phyloP scores from a whole-genome alignment of 2,888 invertebrate species.

The Odontothrips loti region DNA sequence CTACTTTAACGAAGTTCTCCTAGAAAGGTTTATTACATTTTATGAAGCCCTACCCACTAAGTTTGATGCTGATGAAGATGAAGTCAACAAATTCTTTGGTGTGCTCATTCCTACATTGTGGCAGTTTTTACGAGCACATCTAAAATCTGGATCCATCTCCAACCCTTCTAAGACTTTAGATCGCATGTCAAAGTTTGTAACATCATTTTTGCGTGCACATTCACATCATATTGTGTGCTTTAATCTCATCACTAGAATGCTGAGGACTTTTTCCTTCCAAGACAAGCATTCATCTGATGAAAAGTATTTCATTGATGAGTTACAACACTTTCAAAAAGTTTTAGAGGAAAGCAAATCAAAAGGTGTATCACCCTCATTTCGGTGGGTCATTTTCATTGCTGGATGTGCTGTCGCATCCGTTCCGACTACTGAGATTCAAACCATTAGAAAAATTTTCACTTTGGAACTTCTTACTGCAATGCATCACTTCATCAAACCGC shows the following conservation, averaged over 20 bases:
- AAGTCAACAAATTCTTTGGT: not conserved
- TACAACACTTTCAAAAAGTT: not conserved
- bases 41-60: not conserved
- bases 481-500: not conserved
- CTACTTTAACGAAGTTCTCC: not conserved
- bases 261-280: not conserved
- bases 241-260: not conserved
- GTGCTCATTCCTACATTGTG: not conserved
- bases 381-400: not conserved
- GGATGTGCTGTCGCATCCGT: not conserved
- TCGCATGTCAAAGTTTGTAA: not conserved
- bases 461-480: not conserved
- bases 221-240: not conserved
- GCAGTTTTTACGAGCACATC: not conserved
- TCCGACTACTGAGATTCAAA: not conserved
- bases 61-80: not conserved
- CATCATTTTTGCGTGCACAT: not conserved
- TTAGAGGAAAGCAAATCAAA: not conserved
- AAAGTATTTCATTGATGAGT: not conserved
- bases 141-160: not conserved
- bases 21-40: not conserved
- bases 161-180: not conserved
- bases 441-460: not conserved
- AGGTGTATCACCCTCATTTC: not conserved
- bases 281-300: not conserved